A percentile compares a stretch with the other conserved stretches of the same genome.
phyloP scores from a whole-genome alignment of 2,888 invertebrate genomes.

The Meloe dianella region DNA sequence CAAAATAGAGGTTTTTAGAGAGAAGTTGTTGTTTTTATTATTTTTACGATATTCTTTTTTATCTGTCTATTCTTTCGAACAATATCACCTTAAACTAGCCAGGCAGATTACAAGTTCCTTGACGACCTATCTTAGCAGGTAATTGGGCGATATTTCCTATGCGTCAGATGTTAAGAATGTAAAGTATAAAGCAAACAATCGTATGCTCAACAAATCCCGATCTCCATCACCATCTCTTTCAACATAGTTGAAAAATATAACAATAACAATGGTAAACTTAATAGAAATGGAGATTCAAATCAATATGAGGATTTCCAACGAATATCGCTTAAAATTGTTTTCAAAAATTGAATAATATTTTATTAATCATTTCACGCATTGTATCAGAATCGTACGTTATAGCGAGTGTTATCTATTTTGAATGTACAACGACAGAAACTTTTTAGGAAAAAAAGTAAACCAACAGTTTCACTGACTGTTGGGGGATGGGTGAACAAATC shows the following conservation, averaged over 20 bases:
- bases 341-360: too few relatives aligned
- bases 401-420: too few relatives aligned
- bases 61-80: neutral
- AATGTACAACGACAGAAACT: too few relatives aligned
- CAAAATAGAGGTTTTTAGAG: neutral
- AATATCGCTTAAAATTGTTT: too few relatives aligned
- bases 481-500: neutral
- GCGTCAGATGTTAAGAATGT: neutral
- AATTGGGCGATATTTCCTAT: neutral
- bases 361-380: too few relatives aligned
- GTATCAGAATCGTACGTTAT: too few relatives aligned
- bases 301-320: neutral
- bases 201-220: neutral
- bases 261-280: too few relatives aligned
- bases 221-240: neutral
- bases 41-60: constrained; percentile 1
- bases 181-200: neutral
- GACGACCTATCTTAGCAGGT: neutral
- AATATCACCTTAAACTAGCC: neutral
- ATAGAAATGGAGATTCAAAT: too few relatives aligned
- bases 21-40: neutral
- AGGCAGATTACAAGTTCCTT: neutral
- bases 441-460: neutral
- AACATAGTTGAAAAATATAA: too few relatives aligned
- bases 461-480: neutral